phyloP scores from a whole-genome alignment of 2,888 invertebrate genomes.

The Mylabris sibirica region DNA sequence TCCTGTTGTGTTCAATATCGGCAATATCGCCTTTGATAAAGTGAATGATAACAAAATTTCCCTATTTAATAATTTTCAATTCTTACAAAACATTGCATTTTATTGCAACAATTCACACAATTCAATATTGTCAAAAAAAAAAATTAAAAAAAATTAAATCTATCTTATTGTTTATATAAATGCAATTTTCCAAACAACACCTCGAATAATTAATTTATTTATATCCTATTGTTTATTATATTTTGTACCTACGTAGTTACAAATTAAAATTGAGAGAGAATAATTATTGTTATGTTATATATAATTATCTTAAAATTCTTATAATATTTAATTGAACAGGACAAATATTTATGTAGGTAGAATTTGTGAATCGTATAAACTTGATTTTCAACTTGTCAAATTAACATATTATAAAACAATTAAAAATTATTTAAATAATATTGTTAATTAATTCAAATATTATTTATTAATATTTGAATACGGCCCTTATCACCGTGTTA shows the following conservation, averaged over 20 bases:
- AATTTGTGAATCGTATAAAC: too few relatives aligned
- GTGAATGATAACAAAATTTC: too few relatives aligned
- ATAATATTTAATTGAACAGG: neutral
- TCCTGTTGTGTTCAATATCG: too few relatives aligned
- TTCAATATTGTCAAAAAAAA: neutral
- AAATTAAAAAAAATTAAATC: neutral
- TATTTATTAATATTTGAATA: too few relatives aligned
- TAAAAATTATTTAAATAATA: neutral
- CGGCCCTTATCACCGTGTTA: too few relatives aligned
- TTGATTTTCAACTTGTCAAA: slow-evolving; percentile 2
- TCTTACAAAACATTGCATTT: neutral
- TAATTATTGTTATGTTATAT: neutral
- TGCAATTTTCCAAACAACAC: neutral
- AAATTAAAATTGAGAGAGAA: neutral
- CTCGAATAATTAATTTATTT: neutral
- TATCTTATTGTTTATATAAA: neutral
- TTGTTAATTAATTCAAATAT: too few relatives aligned
- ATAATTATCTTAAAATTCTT: neutral
- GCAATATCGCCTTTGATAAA: too few relatives aligned
- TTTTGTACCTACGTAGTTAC: neutral
- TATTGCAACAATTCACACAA: neutral
- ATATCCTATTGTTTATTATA: slow-evolving; percentile 1
- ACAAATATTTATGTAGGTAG: neutral
- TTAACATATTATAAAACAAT: slow-evolving; percentile 2
- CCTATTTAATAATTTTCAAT: too few relatives aligned